These are phyloP conservation scores for Catocala sponsa DNA, from an alignment of 2,888 invertebrate genomes.

Conservation along the genomic window DNA sequence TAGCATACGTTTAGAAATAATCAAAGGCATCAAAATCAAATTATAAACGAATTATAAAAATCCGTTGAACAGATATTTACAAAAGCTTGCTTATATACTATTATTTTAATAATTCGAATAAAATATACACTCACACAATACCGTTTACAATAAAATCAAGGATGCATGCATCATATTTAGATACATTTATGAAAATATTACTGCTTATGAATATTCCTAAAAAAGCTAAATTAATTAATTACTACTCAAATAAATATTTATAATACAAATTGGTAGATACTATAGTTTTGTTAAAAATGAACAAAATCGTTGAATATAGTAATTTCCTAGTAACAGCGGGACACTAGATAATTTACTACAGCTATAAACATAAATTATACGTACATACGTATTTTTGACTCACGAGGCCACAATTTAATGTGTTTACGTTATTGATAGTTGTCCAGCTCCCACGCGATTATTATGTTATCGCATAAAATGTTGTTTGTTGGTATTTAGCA, in stretches of 20 bases:
- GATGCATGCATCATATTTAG: constrained; percentile 7
- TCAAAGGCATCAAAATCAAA: neutral
- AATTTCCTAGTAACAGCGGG: constrained; percentile 46
- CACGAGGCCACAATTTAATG: constrained; percentile 57
- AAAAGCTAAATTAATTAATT: constrained; percentile 2
- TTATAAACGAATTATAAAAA: neutral
- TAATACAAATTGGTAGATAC: constrained; percentile 10
- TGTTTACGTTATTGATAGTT: constrained; percentile 52
- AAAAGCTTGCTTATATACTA: constrained; percentile 22
- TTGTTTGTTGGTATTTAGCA: constrained; percentile 42
- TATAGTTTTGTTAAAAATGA: constrained; percentile 19
- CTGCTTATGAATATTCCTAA: constrained; percentile 1
- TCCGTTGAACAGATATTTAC: constrained; percentile 1
- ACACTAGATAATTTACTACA: constrained; percentile 53
- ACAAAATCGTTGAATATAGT: constrained; percentile 27
- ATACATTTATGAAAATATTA: constrained; percentile 8
- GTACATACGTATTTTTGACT: constrained; percentile 53
- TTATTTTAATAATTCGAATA: constrained; percentile 26
- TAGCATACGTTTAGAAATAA: constrained; percentile 6
- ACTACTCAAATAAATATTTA: constrained; percentile 13
- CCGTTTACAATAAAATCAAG: constrained; percentile 22
- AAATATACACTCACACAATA: constrained; percentile 28
- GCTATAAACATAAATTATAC: constrained; percentile 50
- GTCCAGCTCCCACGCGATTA: constrained; percentile 58
- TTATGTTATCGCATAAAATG: constrained; percentile 53